Evolutionary conservation across 2,888 invertebrate species (phyloP).

Genomic region (Endomychus coccineus): DNA sequence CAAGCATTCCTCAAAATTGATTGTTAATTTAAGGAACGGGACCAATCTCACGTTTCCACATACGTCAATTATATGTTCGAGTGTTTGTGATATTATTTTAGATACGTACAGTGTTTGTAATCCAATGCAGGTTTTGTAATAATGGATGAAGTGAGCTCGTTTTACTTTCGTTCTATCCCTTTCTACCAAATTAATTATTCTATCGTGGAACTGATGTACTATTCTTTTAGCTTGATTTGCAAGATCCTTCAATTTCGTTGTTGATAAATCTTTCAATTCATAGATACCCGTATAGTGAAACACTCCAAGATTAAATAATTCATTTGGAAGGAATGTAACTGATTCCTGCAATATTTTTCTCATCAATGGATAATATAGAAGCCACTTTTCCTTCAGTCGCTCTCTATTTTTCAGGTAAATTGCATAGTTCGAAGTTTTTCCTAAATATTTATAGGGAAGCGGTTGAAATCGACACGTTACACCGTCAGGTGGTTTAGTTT

Average conservation of each 20-base stretch:
- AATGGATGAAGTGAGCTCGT: constrained; percentile 4
- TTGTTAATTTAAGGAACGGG: constrained; percentile 53
- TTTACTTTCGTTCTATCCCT: constrained; percentile 23
- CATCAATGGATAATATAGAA: constrained; percentile 57
- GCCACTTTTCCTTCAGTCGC: constrained; percentile 50
- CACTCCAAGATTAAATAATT: constrained; percentile 48
- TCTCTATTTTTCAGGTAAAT: constrained; percentile 52
- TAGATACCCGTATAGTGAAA: constrained; percentile 44
- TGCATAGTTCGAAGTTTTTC: constrained; percentile 54
- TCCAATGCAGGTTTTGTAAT: constrained; percentile 31
- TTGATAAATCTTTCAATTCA: constrained; percentile 6
- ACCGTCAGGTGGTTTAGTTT: constrained; percentile 53
- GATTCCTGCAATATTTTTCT: constrained; percentile 52
- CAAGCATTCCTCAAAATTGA: constrained; percentile 26
- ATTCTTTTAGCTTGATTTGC: constrained; percentile 24
- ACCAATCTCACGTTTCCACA: constrained; percentile 49
- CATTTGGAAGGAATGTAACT: constrained; percentile 47
- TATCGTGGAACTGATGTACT: constrained; percentile 29
- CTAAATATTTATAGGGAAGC: constrained; percentile 53
- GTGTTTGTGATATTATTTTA: constrained; percentile 59
- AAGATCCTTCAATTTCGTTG: constrained; percentile 25
- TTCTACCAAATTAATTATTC: constrained; percentile 25
- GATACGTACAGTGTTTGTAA: constrained; percentile 57
- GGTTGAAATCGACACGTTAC: constrained; percentile 46
- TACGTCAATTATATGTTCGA: constrained; percentile 53